phyloP scores from a whole-genome alignment of 2,113 vertebrate species.

The Megaptera novaeangliae region DNA sequence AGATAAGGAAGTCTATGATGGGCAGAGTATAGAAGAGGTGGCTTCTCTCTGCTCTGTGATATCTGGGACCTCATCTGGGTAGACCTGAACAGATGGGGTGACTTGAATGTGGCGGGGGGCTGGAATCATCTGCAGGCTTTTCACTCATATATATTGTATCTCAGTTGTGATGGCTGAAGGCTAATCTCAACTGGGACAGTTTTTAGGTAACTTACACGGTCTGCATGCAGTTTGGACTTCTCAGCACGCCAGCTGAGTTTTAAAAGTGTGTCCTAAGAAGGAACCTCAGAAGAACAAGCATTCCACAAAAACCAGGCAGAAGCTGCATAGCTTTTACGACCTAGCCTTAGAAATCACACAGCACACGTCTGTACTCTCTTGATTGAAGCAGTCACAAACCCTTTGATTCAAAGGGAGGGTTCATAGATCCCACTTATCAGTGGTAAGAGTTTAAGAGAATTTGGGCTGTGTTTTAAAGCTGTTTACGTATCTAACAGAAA shows the following conservation, averaged over 20 bases:
- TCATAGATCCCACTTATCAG: neutral
- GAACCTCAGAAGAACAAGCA: neutral
- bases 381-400: neutral
- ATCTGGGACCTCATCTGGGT: neutral
- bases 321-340: neutral
- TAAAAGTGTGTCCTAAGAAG: neutral
- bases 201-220: neutral
- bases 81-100: neutral
- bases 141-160: neutral
- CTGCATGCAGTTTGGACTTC: neutral
- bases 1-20: neutral
- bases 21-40: neutral
- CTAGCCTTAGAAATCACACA: neutral
- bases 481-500: neutral
- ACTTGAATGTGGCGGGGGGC: neutral
- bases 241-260: neutral
- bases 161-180: neutral
- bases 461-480: neutral
- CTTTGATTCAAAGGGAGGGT: neutral
- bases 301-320: neutral
- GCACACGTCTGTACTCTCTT: neutral
- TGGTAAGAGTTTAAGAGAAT: neutral
- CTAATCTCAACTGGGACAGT: neutral
- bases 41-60: neutral
- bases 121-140: neutral